Conservation (phyloP, 2,113 vertebrate genomes). For the Melanerpes formicivorus region DNA sequence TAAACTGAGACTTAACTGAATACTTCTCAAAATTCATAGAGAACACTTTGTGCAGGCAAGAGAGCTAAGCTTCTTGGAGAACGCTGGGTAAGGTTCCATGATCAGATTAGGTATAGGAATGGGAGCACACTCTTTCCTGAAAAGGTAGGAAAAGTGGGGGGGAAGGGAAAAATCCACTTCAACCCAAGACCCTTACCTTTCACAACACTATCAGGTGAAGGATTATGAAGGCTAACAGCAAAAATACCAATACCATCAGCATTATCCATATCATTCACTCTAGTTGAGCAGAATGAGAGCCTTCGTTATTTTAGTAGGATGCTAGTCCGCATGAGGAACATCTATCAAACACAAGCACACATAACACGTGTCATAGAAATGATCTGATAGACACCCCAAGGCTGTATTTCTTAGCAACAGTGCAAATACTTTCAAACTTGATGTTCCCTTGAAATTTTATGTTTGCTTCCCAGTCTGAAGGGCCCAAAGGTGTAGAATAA, state of each 20-base stretch:
- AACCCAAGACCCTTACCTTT: background rate
- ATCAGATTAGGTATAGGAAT: background rate
- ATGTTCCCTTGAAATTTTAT: too few species aligned
- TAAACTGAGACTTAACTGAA: background rate
- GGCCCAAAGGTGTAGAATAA: background rate
- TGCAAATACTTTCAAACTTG: background rate
- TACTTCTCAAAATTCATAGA: background rate
- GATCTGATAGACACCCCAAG: background rate
- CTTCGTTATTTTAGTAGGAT: background rate
- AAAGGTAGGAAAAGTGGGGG: rapidly evolving
- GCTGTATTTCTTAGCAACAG: background rate
- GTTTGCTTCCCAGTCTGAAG: background rate
- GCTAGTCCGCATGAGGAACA: background rate
- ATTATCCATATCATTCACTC: background rate
- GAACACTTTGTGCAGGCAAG: rapidly evolving
- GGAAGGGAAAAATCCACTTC: background rate
- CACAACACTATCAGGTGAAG: background rate
- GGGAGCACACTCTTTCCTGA: background rate
- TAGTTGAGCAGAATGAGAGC: background rate
- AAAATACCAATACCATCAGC: background rate
- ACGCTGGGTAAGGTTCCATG: background rate
- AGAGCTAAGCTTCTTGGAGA: background rate
- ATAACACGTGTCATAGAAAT: background rate
- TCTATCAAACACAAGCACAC: background rate
- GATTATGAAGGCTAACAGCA: background rate